Evolutionary conservation across 2,797 vertebrate species (phyloP).

Genomic region (Hephaestus fuliginosus): DNA sequence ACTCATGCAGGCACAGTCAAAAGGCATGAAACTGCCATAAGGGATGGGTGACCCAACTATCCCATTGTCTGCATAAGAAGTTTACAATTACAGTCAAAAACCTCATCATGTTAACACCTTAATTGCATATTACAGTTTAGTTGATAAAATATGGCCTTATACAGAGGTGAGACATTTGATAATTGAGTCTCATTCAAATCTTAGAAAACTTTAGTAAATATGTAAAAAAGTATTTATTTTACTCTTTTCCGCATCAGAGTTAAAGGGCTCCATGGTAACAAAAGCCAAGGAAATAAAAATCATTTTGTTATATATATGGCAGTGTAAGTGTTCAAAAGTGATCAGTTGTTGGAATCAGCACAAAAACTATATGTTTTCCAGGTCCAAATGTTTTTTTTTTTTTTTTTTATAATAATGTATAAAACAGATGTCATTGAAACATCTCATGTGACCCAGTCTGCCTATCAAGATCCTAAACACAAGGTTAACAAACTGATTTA

Average conservation of each 20-base stretch:
- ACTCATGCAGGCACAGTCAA: conserved; percentile 53
- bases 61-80: not conserved
- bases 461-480: not conserved
- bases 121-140: not conserved
- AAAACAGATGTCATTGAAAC: not conserved
- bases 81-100: conserved; percentile 7
- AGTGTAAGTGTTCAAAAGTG: not conserved
- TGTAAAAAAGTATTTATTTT: not conserved
- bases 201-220: not conserved
- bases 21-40: conserved; percentile 38
- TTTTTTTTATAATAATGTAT: not conserved
- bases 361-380: not conserved
- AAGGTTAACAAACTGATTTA: not conserved
- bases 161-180: not conserved
- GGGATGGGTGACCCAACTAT: conserved; percentile 33
- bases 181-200: not conserved
- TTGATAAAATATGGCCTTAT: not conserved
- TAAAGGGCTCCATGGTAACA: not conserved
- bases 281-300: not conserved
- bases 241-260: not conserved
- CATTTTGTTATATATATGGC: not conserved
- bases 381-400: not conserved
- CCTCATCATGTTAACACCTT: not conserved
- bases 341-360: not conserved
- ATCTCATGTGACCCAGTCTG: not conserved